These are phyloP conservation scores for Malacoctenus gilli DNA, from an alignment of 2,797 vertebrate genomes.

Conservation along the genomic window DNA sequence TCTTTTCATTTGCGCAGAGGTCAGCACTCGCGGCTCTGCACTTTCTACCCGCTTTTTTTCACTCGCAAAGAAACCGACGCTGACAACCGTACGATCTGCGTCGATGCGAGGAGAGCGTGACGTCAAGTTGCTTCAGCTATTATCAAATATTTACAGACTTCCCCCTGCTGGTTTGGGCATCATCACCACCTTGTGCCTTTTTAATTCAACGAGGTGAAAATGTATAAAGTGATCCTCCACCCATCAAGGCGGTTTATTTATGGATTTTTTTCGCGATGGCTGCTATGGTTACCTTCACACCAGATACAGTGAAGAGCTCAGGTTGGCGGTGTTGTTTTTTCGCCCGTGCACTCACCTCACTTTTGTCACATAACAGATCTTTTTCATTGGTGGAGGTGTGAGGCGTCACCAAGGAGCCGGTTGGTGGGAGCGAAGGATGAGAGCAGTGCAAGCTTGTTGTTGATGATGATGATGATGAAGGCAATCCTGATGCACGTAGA, in stretches of 20 bases:
- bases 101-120: conserved; percentile 29
- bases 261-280: conserved; percentile 71
- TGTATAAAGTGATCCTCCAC: conserved; percentile 58
- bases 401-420: conserved; percentile 42
- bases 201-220: conserved; percentile 39
- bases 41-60: too few species aligned
- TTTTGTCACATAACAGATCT: conserved; percentile 55
- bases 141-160: conserved; percentile 4
- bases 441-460: not conserved
- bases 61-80: too few species aligned
- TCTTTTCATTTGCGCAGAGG: too few species aligned
- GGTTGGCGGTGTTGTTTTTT: conserved; percentile 72
- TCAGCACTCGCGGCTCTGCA: too few species aligned
- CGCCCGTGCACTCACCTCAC: conserved; percentile 49
- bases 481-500: conserved; percentile 28
- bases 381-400: conserved; percentile 56
- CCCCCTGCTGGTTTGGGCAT: conserved; percentile 7
- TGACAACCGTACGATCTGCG: too few species aligned
- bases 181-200: conserved; percentile 19
- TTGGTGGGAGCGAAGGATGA: conserved; percentile 13
- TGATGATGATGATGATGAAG: conserved; percentile 8
- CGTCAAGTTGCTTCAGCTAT: conserved; percentile 15
- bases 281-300: conserved; percentile 84
- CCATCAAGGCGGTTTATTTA: conserved; percentile 74
- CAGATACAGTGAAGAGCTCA: conserved; percentile 60